These are phyloP conservation scores for Copidosoma floridanum DNA, from an alignment of 1,140 invertebrate species.

Conservation along the genomic window DNA sequence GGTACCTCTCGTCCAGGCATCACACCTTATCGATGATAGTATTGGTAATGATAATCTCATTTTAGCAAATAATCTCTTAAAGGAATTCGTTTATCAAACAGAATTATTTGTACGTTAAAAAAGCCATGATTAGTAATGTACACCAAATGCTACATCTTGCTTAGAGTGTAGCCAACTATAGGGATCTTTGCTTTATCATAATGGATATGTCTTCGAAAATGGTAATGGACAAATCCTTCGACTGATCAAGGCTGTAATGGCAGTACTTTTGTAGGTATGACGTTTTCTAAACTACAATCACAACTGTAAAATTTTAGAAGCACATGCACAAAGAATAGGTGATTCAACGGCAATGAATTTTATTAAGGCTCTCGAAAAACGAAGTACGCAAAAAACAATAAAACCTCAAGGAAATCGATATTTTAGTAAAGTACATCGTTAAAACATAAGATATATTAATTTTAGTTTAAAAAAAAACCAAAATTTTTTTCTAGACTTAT, in stretches of 20 bases:
- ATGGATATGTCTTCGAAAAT: not conserved
- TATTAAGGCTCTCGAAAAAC: no score
- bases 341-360: no score
- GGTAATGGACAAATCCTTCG: not conserved
- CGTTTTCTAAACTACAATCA: not conserved
- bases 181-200: not conserved
- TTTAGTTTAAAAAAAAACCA: no score
- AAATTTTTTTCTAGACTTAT: no score
- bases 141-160: slow-evolving; percentile 18
- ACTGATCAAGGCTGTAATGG: not conserved
- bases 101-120: slow-evolving; percentile 6
- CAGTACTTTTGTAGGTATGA: not conserved
- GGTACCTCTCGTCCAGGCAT: slow-evolving; percentile 22
- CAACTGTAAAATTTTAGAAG: not conserved
- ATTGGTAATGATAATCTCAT: slow-evolving; percentile 16
- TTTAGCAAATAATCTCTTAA: slow-evolving; percentile 6
- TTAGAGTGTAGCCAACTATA: slow-evolving; percentile 10
- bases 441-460: no score
- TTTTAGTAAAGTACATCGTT: no score
- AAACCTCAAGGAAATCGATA: no score
- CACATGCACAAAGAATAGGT: no score
- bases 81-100: slow-evolving; percentile 17
- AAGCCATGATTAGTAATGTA: slow-evolving; percentile 18
- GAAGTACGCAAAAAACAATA: no score
- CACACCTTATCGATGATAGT: slow-evolving; percentile 20